These are phyloP conservation scores for Hydrophis major DNA, from an alignment of 2,797 vertebrate genomes.

Conservation along the genomic window DNA sequence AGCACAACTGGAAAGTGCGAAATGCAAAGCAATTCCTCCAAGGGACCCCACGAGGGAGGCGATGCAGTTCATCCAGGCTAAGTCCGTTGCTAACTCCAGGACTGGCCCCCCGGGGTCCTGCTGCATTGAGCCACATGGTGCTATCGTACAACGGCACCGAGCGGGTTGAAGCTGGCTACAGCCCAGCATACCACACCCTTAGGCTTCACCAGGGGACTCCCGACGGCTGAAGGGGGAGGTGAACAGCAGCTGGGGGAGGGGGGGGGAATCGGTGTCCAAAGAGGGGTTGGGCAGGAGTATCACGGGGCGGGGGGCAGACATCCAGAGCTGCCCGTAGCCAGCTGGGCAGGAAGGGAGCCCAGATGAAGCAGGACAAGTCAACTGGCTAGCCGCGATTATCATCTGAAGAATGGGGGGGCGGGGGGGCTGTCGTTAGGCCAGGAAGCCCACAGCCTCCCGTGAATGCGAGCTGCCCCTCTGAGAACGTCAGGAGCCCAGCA, in stretches of 20 bases:
- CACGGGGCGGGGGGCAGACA: not conserved
- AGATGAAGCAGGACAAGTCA: not conserved
- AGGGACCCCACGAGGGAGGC: too few species aligned
- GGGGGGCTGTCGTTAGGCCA: accelerated
- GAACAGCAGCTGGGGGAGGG: too few species aligned
- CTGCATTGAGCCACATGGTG: not conserved
- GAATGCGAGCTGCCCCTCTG: not conserved
- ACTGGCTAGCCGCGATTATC: not conserved
- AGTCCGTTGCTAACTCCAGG: too few species aligned
- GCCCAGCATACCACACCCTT: not conserved
- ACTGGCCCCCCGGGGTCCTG: not conserved
- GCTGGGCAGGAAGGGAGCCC: not conserved
- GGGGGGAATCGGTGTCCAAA: not conserved
- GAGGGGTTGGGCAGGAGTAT: too few species aligned
- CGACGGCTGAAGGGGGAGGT: not conserved
- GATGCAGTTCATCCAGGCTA: not conserved
- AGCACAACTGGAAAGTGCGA: not conserved
- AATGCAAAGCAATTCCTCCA: too few species aligned
- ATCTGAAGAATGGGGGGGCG: not conserved
- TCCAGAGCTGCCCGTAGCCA: not conserved
- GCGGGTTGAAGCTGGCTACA: not conserved
- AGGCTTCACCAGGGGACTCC: not conserved
- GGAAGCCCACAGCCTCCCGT: not conserved
- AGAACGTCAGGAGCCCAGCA: not conserved
- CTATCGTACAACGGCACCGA: not conserved